Evolutionary conservation across 2,113 vertebrate genomes (phyloP).

Genomic region (Oxyruncus cristatus): DNA sequence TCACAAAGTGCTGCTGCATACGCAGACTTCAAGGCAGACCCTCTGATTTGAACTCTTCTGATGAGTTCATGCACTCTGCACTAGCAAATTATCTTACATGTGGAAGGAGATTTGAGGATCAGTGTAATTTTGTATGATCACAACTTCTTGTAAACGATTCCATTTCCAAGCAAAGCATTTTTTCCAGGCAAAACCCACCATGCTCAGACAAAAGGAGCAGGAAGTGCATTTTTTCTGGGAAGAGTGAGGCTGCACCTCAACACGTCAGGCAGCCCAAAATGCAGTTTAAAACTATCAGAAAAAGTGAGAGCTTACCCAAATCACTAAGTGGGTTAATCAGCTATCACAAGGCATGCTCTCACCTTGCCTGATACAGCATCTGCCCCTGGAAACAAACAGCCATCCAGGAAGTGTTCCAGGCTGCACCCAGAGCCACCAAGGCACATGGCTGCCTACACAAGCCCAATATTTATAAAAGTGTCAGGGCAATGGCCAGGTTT

Average conservation of each 20-base stretch:
- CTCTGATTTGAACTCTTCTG: not conserved
- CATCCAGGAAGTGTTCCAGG: not conserved
- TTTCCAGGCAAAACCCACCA: not conserved
- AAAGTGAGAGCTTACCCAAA: not conserved
- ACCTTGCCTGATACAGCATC: not conserved
- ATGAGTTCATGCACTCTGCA: constrained; percentile 1
- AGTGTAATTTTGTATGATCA: accelerated
- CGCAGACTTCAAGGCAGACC: constrained; percentile 4
- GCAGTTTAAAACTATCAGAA: not conserved
- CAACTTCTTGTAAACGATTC: not conserved
- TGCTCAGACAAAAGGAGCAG: not conserved
- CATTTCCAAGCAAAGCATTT: not conserved
- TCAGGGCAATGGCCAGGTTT: not conserved
- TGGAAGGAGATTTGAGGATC: not conserved
- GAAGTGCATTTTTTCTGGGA: not conserved
- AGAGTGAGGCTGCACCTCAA: not conserved
- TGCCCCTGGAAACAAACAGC: constrained; percentile 30
- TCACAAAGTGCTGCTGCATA: not conserved
- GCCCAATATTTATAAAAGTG: not conserved
- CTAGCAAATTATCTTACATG: not conserved
- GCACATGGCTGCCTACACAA: not conserved
- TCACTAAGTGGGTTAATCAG: not conserved
- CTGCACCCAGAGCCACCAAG: not conserved
- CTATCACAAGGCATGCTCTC: not conserved
- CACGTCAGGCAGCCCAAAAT: not conserved